These are phyloP conservation scores for Ctenoplectra terminalis DNA, from an alignment of 1,140 invertebrate genomes.

Conservation along the genomic window DNA sequence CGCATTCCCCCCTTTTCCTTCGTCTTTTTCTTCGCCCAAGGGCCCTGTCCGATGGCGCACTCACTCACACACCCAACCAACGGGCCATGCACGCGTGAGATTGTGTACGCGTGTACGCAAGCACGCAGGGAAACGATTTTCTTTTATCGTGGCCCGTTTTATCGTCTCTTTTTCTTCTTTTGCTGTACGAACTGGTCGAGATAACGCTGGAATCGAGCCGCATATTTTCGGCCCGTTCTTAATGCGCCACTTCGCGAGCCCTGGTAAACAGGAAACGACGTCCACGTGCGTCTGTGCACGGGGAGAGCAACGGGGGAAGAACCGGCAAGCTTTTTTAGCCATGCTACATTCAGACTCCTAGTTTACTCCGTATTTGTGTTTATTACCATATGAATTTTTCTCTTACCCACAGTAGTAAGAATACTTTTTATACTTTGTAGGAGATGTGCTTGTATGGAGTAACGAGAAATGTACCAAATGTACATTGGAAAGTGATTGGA, in stretches of 20 bases:
- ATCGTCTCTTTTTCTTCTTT: slow-evolving; percentile 41
- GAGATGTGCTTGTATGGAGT: background rate
- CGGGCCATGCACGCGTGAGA: background rate
- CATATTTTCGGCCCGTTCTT: slow-evolving; percentile 48
- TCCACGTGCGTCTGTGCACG: slow-evolving; percentile 3
- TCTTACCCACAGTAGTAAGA: background rate
- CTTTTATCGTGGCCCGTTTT: slow-evolving; percentile 30
- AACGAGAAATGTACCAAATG: too few relatives aligned
- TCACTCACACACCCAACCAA: background rate
- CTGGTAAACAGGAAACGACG: slow-evolving; percentile 22
- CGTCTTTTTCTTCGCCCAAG: slow-evolving; percentile 26
- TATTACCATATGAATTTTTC: background rate
- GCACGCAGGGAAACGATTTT: slow-evolving; percentile 36
- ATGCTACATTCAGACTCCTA: background rate
- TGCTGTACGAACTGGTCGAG: slow-evolving; percentile 20
- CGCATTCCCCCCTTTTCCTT: slow-evolving; percentile 48
- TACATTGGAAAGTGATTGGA: background rate
- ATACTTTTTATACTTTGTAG: background rate
- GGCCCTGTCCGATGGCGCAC: background rate
- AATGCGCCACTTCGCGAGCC: background rate
- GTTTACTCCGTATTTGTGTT: background rate
- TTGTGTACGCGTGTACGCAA: background rate
- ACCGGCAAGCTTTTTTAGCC: background rate
- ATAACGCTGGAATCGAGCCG: slow-evolving; percentile 38
- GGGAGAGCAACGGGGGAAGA: background rate